Percentiles rank a stretch among this genome's conserved stretches.
Evolutionary conservation across 2,113 vertebrate species (phyloP).

Genomic region (Myiozetetes cayanensis): DNA sequence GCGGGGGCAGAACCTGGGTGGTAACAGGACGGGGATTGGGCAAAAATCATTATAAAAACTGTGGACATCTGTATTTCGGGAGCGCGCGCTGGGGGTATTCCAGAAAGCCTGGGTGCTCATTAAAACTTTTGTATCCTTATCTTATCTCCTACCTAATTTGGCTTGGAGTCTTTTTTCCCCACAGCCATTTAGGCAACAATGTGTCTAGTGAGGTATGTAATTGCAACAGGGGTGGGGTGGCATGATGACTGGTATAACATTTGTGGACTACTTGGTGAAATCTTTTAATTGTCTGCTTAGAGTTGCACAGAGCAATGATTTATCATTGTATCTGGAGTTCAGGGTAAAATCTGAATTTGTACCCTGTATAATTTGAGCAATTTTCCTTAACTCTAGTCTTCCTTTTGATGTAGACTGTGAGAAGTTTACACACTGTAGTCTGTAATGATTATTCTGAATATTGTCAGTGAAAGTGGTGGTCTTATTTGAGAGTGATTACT

Average conservation of each 20-base stretch:
- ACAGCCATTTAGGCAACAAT: too few species aligned
- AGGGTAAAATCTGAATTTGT: not conserved
- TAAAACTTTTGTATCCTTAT: too few species aligned
- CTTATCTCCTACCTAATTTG: too few species aligned
- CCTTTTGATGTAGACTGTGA: not conserved
- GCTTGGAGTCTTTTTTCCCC: too few species aligned
- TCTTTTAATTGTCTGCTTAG: not conserved
- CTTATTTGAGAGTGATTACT: not conserved
- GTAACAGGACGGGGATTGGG: too few species aligned
- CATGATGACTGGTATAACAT: not conserved
- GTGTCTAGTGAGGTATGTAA: not conserved
- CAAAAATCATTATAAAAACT: too few species aligned
- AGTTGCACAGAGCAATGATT: not conserved
- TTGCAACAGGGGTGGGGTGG: not conserved
- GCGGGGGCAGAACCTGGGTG: too few species aligned
- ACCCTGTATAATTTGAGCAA: not conserved
- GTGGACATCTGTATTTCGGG: too few species aligned
- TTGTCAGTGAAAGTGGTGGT: not conserved
- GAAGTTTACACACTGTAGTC: not conserved
- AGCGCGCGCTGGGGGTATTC: too few species aligned
- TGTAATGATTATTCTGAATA: not conserved
- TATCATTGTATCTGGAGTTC: not conserved
- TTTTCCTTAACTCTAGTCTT: not conserved
- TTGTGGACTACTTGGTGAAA: not conserved
- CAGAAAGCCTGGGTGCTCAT: too few species aligned